Conservation (phyloP, 1,140 invertebrate species). For the Rhyzopertha dominica region DNA sequence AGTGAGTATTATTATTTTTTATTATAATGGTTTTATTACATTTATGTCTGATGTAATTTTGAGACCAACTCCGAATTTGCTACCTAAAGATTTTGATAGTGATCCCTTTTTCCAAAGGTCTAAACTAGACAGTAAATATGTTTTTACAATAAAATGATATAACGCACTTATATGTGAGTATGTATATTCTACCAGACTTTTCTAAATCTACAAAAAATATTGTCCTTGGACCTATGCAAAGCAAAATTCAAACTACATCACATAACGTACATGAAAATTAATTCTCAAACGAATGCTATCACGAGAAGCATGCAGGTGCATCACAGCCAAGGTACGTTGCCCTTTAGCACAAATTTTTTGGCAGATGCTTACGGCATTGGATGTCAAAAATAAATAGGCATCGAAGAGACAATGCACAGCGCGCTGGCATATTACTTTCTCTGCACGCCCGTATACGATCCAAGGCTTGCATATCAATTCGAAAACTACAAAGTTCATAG, state of each 20-base stretch:
- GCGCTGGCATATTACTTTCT: neutral
- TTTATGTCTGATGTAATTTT: too few species aligned
- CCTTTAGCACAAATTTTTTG: constrained; percentile 13
- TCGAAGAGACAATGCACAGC: neutral
- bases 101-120: too few species aligned
- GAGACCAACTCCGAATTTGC: too few species aligned
- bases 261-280: too few species aligned
- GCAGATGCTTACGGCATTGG: constrained; percentile 7
- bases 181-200: neutral
- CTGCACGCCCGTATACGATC: neutral
- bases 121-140: too few species aligned
- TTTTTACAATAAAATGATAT: too few species aligned
- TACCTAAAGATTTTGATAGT: too few species aligned
- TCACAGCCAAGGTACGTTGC: constrained; percentile 7
- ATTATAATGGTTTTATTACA: too few species aligned
- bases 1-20: too few species aligned
- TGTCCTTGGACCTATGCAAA: neutral
- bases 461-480: neutral
- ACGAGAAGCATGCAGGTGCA: constrained; percentile 2
- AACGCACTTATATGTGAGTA: constrained; percentile 1
- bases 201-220: constrained; percentile 1
- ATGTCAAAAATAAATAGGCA: constrained; percentile 1
- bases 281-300: too few species aligned
- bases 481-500: neutral
- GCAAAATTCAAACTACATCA: too few species aligned